Percentiles rank a stretch among this genome's conserved stretches.
Evolutionary conservation across 1,140 invertebrate species (phyloP).

Genomic region (Popillia japonica): DNA sequence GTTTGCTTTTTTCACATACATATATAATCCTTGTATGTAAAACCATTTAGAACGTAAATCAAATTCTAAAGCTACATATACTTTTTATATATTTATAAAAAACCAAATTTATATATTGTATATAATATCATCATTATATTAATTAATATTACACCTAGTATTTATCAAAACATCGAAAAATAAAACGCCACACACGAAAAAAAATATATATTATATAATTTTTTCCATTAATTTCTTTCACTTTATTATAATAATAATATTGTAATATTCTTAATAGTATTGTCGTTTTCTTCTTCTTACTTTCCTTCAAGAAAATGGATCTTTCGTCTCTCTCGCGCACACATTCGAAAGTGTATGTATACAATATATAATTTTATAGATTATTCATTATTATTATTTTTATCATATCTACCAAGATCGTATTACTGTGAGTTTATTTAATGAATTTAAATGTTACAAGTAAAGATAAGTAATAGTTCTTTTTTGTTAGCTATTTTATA

Average conservation of each 20-base stretch:
- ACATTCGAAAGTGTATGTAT: not conserved
- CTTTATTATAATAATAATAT: not conserved
- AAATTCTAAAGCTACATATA: slow-evolving; percentile 7
- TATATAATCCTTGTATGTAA: not conserved
- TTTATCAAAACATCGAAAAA: not conserved
- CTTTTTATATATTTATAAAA: slow-evolving; percentile 5
- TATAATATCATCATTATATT: not conserved
- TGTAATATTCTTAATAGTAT: not conserved
- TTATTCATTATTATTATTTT: not conserved
- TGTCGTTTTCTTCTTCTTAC: slow-evolving; percentile 1
- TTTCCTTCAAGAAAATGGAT: not conserved
- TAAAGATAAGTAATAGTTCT: slow-evolving; percentile 1
- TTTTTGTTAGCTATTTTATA: not conserved
- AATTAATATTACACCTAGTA: not conserved
- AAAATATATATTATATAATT: not conserved
- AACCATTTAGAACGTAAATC: not conserved
- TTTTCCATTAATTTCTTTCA: not conserved
- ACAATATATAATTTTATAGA: not conserved
- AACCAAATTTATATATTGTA: not conserved
- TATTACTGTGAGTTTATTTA: not conserved
- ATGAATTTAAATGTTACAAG: not conserved
- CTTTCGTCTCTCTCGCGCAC: not conserved
- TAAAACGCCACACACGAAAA: not conserved
- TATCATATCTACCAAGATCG: not conserved
- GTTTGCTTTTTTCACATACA: not conserved